A percentile compares a stretch with the other conserved stretches of the same genome.
phyloP scores from a whole-genome alignment of 2,888 invertebrate genomes.

The Notodonta dromedarius region DNA sequence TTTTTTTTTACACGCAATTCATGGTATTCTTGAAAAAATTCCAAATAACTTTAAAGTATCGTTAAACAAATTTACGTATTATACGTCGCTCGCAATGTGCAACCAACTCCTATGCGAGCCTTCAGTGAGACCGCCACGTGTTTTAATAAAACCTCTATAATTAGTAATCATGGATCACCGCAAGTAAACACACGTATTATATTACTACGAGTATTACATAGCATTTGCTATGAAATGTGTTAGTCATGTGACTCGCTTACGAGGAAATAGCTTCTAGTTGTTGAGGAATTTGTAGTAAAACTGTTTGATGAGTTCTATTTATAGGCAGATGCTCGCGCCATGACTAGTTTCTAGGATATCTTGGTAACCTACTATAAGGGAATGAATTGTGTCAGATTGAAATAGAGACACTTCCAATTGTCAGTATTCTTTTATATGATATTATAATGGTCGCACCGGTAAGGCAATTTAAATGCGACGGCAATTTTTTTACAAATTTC shows the following conservation, averaged over 20 bases:
- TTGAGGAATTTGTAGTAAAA: background rate
- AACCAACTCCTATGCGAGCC: background rate
- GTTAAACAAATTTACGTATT: too few relatives aligned
- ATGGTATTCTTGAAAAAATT: too few relatives aligned
- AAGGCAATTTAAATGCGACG: too few relatives aligned
- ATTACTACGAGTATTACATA: background rate
- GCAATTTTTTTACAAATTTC: too few relatives aligned
- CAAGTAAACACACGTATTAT: background rate
- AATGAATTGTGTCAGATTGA: too few relatives aligned
- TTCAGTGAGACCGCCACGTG: background rate
- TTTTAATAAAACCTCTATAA: background rate
- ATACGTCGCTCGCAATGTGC: background rate
- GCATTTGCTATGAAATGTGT: background rate
- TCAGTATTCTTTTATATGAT: too few relatives aligned
- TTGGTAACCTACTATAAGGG: too few relatives aligned
- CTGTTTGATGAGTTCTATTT: background rate
- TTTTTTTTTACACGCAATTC: too few relatives aligned
- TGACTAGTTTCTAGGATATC: too few relatives aligned
- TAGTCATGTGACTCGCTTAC: slow-evolving; percentile 1
- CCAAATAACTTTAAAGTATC: too few relatives aligned
- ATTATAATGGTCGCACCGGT: too few relatives aligned
- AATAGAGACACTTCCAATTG: too few relatives aligned
- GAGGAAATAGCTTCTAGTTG: background rate
- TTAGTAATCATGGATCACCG: background rate
- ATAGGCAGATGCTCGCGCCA: background rate